phyloP scores from a whole-genome alignment of 2,888 invertebrate species.

The Cryptus viduatorius region DNA sequence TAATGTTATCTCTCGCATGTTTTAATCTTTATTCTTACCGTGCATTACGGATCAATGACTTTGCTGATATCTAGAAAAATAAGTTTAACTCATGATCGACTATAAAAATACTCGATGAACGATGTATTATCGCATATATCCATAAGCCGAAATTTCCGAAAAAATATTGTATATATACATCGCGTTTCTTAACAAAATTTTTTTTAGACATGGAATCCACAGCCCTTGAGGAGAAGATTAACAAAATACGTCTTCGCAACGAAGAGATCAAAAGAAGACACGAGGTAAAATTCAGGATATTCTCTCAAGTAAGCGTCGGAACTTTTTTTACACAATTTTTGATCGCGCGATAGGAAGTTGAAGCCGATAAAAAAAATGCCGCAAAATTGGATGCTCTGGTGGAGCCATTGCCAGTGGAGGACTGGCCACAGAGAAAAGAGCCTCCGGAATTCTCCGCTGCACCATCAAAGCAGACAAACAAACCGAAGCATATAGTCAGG shows the following conservation, averaged over 20 bases:
- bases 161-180: neutral
- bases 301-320: neutral
- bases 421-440: constrained; percentile 84
- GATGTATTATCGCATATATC: too few relatives aligned
- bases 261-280: constrained; percentile 83
- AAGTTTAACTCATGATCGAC: too few relatives aligned
- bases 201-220: constrained; percentile 78
- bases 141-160: too few relatives aligned
- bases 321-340: neutral
- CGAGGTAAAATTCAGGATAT: constrained; percentile 72
- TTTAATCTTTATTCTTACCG: too few relatives aligned
- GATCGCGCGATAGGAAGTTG: constrained; percentile 81
- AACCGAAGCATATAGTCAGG: constrained; percentile 68
- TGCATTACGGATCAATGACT: too few relatives aligned
- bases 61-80: too few relatives aligned
- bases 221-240: constrained; percentile 82
- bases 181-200: neutral
- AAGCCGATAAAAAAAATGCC: constrained; percentile 85
- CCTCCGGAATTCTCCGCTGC: constrained; percentile 80
- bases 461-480: constrained; percentile 71
- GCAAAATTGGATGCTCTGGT: constrained; percentile 84
- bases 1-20: too few relatives aligned
- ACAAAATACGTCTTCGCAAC: constrained; percentile 82
- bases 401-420: constrained; percentile 82
- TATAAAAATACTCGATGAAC: too few relatives aligned